Base-by-base conservation (phyloP, 2,797 vertebrate genomes). In the Chiloscyllium punctatum region DNA sequence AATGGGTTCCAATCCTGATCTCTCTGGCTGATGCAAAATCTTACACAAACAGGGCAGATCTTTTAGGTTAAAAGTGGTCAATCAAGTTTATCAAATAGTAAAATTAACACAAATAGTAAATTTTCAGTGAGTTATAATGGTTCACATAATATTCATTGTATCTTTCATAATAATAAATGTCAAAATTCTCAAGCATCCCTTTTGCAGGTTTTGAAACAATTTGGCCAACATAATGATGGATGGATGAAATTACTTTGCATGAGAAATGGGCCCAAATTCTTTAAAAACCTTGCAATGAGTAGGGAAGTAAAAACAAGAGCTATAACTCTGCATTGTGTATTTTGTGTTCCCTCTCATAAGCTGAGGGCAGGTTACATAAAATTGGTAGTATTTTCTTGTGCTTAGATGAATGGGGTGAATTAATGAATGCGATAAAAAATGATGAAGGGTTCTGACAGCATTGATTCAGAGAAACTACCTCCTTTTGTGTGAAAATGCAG, bases 121-220 rank as follows among this genome's bases (percentile, higher is more conserved):
- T 92, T 92, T 25, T 69, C 62, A 42, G 90, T 69, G 66, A 92
- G 42, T 69, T 68, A 42, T 25, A 92, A 69, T 69, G 21, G n/a
- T 42, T 42, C 90, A 92, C 90, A n/a, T 66, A 62, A 27, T 11
- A 57, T 57, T n/a, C 21, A 13, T 66, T 37, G n/a, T 92, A 92
- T 69, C 62, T 42, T 92, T 92, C n/a, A 92, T 9, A 25, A 68
- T 62, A 92, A 92, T 92, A 42, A 92, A 69, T 92, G 66, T 92
- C 62, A 92, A 37, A n/a, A 69, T 92, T 37, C 18, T 42, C 25
- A 37, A 42, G 90, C 66, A 42, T 23, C 37, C 69, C 62, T 69
- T 48, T 92, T 92, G 90, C 37, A 23, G 66, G 18, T 66, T 91
- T 68, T 18, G 69, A 92, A 92, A 69, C 62, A 92, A 69, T 21